These are phyloP conservation scores for Picus viridis DNA, from an alignment of 2,797 vertebrate species.

Conservation along the genomic window DNA sequence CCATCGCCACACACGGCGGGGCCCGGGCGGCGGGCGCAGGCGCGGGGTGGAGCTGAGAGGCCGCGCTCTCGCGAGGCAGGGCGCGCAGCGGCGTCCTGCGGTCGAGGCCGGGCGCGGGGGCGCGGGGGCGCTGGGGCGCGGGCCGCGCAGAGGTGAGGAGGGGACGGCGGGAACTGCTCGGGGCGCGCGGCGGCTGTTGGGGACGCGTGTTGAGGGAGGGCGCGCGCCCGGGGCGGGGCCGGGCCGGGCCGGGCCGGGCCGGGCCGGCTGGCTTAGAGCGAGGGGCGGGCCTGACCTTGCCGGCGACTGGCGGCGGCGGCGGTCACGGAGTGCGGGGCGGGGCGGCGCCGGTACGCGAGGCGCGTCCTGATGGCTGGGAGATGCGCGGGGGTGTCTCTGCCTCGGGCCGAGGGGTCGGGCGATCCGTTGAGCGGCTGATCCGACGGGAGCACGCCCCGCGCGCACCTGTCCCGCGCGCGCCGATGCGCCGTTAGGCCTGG, in stretches of 20 bases:
- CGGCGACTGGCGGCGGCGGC: neutral
- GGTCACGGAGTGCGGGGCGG: neutral
- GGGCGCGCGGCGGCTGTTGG: neutral
- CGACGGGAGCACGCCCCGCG: neutral
- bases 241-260: neutral
- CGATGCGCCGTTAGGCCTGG: fast-evolving
- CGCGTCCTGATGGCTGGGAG: neutral
- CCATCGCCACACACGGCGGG: neutral
- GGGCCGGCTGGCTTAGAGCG: neutral
- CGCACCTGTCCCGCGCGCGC: fast-evolving
- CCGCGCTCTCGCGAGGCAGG: neutral
- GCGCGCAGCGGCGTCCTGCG: neutral
- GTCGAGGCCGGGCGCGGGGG: fast-evolving
- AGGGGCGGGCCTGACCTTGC: neutral
- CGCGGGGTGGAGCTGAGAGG: neutral
- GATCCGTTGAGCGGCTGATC: neutral
- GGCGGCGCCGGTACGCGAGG: neutral
- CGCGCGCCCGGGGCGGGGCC: too few relatives aligned
- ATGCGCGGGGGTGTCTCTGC: neutral
- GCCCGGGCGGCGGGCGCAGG: neutral
- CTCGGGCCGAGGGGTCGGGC: neutral
- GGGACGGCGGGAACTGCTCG: neutral
- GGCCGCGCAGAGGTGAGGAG: neutral
- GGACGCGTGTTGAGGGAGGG: neutral
- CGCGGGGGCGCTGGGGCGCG: neutral